A percentile compares a stretch with the other conserved stretches of the same genome.
Conservation (phyloP, 2,888 invertebrate species). For the Dynastes tityus region DNA sequence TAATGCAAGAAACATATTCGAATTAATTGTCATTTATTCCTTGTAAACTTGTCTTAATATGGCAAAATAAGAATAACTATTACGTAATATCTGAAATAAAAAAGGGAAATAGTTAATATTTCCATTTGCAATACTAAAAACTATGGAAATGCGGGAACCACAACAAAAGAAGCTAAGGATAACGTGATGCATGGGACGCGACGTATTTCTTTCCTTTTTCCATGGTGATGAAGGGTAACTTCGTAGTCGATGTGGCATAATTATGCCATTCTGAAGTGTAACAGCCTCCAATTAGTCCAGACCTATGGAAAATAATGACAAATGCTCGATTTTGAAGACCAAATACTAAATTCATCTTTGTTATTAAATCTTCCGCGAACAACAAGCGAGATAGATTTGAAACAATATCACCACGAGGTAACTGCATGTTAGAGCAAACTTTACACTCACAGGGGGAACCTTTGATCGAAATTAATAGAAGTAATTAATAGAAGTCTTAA, state of each 20-base stretch:
- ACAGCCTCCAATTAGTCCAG: slow-evolving; percentile 51
- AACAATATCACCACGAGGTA: slow-evolving; percentile 53
- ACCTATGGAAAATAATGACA: slow-evolving; percentile 52
- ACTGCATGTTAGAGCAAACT: slow-evolving; percentile 46
- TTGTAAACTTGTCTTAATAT: slow-evolving; percentile 32
- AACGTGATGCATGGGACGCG: slow-evolving; percentile 53
- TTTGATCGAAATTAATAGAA: background rate
- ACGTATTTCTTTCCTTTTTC: slow-evolving; percentile 55
- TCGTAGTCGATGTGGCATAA: slow-evolving; percentile 45
- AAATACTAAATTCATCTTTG: slow-evolving; percentile 52
- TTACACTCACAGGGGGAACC: slow-evolving; percentile 28
- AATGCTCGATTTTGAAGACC: background rate
- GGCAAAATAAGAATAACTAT: slow-evolving; percentile 49
- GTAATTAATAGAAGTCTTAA: too few relatives aligned
- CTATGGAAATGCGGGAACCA: slow-evolving; percentile 47
- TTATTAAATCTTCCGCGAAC: slow-evolving; percentile 59
- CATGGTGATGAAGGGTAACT: slow-evolving; percentile 53
- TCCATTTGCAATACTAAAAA: background rate
- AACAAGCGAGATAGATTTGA: slow-evolving; percentile 55
- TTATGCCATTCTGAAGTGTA: slow-evolving; percentile 56
- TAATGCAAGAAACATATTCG: too few relatives aligned
- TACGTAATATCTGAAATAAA: slow-evolving; percentile 40
- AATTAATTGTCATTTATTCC: background rate
- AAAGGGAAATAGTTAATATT: background rate
- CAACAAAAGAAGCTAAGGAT: slow-evolving; percentile 53